Evolutionary conservation across 2,113 vertebrate genomes (phyloP), one percentile per base, ranked within the genome.

Genomic region (Alaudala cheleensis): DNA sequence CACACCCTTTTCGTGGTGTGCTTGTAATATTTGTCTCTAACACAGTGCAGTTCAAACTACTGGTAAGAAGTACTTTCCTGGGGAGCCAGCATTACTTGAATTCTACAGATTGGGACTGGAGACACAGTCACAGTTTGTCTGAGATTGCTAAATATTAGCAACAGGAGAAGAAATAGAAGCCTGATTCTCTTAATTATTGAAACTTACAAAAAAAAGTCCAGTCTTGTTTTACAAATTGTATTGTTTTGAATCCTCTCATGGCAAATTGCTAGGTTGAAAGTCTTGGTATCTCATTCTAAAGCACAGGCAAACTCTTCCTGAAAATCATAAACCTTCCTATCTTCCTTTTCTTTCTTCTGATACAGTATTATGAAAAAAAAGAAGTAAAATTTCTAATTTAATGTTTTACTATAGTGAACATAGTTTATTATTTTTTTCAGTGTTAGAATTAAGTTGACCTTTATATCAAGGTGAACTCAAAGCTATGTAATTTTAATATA

Each of bases 1-100:
- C 6, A 4, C 9, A 20, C 3, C 0, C 21, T 66, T 74, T 61
- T 53, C 3, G 0, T 73, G 12, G 0, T 33, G 11, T 33, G 15
- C 22, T 80, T 72, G 34, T 49, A n/a, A 49, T 37, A 26, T 9
- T 31, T 37, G 16, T 14, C 31, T 51, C 39, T 44, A n/a, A 14
- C 16, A 16, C 2, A 12, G 12, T 21, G 22, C 19, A 3, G 28
- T 49, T 61, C 47, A 31, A 29, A 22, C 14, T 57, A 1, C 14
- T n/a, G 54, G 6, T 50, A 21, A 45, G 25, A 76, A 62, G 17
- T 24, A 7, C 28, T 37, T 39, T 20, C 16, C 33, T 45, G 33
- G 39, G 15, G 22, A 71, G 23, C 10, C 47, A 54, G 19, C 39
- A 20, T 22, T 47, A 5, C 34, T 37, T 53, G 16, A 21, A 1